Evolutionary conservation across 2,797 vertebrate species (phyloP).

Genomic region (Limnodromus scolopaceus): DNA sequence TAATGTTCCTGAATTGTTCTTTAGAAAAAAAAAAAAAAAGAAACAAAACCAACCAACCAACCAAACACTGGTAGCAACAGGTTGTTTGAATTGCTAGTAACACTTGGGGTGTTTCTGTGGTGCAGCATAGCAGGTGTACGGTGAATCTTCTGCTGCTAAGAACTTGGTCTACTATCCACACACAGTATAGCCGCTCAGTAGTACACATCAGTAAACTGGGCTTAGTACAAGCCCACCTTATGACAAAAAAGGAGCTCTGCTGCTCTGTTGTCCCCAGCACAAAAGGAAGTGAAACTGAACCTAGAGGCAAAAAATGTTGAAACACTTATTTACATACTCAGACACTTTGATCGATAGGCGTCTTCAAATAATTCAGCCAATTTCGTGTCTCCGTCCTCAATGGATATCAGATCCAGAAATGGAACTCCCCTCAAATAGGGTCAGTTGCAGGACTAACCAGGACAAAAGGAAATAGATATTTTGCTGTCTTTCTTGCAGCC

Average conservation of each 20-base stretch:
- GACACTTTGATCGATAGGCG: not conserved
- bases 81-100: not conserved
- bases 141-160: not conserved
- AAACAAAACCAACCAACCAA: not conserved
- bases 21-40: not conserved
- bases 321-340: not conserved
- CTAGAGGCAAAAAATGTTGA: not conserved
- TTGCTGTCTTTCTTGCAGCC: not conserved
- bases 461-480: not conserved
- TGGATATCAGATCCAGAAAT: not conserved
- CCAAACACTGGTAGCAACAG: not conserved
- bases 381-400: not conserved
- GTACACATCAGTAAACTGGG: not conserved
- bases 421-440: not conserved
- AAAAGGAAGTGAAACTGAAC: not conserved
- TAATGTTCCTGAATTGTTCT: not conserved
- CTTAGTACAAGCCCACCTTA: not conserved
- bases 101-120: not conserved
- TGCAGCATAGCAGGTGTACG: accelerated
- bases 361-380: not conserved
- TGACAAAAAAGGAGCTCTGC: not conserved
- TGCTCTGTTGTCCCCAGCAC: not conserved
- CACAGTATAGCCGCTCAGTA: not conserved
- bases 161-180: not conserved
- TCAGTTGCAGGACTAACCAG: not conserved